Evolutionary conservation across 1,140 invertebrate genomes (phyloP), one percentile per base, ranked within the genome.

Genomic region (Hypothenemus hampei): DNA sequence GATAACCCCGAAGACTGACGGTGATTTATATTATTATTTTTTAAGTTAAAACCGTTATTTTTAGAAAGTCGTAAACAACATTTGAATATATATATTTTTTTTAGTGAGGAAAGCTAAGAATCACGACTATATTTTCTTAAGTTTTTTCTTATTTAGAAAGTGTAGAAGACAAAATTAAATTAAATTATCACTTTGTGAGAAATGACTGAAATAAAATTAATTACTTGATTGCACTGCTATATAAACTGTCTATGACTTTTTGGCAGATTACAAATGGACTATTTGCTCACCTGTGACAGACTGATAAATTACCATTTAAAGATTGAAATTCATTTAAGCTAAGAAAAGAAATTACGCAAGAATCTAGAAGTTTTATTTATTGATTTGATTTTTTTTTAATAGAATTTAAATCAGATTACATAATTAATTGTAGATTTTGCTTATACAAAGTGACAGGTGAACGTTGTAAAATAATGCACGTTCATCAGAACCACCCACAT

Each of bases 1-100:
- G 51, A 54, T 54, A 54, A 54, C 51, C 43, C 40, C 44, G 51
- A 54, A 40, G 51, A 54, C 41, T 54, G 51, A 54, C 22, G 37
- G 22, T 54, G 51, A 54, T 54, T 45, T 54, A 54, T 54, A 26
- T 33, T 20, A 52, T 18, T 13, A 22, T 31, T 52, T 54, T 54
- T 45, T 46, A 20, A 24, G 31, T n/a, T n/a, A n/a, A n/a, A n/a
- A n/a, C 16, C 10, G 37, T 37, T 54, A 54, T 54, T 45, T 54
- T 54, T 54, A 54, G 51, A 33, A 39, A 49, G 20, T 39, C 33
- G 47, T 49, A 49, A 49, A 49, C 47, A 49, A 49, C 33, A 49
- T 44, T 43, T 47, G 29, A 35, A 47, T 47, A 47, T 33, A 47
- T 24, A 26, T n/a, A n/a, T n/a, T n/a, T n/a, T n/a, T n/a, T n/a